Evolutionary conservation across 2,888 invertebrate species (phyloP).

Genomic region (Malachius bipustulatus): DNA sequence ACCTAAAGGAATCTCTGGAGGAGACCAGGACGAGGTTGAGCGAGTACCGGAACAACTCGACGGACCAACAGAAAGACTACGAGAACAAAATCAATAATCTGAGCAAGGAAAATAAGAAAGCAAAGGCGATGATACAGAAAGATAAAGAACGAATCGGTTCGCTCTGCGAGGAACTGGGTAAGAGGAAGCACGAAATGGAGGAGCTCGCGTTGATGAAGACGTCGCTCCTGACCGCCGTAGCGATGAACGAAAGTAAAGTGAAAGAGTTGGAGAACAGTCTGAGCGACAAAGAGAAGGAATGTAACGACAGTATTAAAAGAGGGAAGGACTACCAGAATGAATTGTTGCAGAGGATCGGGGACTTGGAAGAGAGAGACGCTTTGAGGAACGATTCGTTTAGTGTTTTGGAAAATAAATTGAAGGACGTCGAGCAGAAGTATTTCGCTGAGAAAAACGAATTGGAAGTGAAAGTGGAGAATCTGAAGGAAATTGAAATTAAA

Average conservation of each 20-base stretch:
- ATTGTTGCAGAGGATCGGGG: conserved; percentile 5
- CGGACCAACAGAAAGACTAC: not conserved
- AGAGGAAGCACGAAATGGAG: conserved; percentile 17
- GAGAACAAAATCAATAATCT: conserved; percentile 1
- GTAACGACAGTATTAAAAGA: conserved; percentile 15
- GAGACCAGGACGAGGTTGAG: conserved; percentile 17
- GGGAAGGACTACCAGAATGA: conserved; percentile 9
- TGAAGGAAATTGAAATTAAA: conserved; percentile 11
- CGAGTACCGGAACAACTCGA: conserved; percentile 5
- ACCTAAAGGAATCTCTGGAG: conserved; percentile 14
- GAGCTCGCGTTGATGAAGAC: conserved; percentile 13
- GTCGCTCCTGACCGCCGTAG: conserved; percentile 17
- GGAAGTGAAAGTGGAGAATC: conserved; percentile 10
- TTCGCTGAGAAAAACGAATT: conserved; percentile 11
- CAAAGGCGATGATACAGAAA: conserved; percentile 15
- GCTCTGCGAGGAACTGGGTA: conserved; percentile 18
- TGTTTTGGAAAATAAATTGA: conserved; percentile 8
- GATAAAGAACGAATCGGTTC: conserved; percentile 20
- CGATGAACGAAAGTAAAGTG: conserved; percentile 14
- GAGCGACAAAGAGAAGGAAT: conserved; percentile 6
- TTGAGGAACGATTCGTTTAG: not conserved
- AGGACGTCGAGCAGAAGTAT: conserved; percentile 9
- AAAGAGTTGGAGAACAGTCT: conserved; percentile 12
- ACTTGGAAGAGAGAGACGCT: conserved; percentile 11
- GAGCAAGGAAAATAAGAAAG: conserved; percentile 8